Conservation (phyloP, 2,797 vertebrate genomes). For the Otolemur crassicaudatus region DNA sequence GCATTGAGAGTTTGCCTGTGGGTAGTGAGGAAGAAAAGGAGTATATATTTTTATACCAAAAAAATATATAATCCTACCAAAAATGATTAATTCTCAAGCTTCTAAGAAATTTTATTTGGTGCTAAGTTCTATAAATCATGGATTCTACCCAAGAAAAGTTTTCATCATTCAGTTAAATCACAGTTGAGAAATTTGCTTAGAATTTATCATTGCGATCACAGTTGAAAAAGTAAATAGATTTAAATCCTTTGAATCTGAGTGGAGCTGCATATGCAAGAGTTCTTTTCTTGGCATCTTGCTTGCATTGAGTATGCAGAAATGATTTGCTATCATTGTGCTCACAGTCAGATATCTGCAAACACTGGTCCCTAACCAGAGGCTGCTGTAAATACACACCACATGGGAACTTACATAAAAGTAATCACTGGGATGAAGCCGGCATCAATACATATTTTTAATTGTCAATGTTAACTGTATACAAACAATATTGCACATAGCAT, state of each 20-base stretch:
- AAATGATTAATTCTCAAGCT: slow-evolving; percentile 81
- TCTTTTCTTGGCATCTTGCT: slow-evolving; percentile 74
- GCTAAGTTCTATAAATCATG: slow-evolving; percentile 74
- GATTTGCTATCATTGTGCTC: slow-evolving; percentile 68
- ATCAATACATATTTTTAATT: slow-evolving; percentile 61
- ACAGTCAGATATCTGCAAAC: slow-evolving; percentile 69
- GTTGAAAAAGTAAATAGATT: slow-evolving; percentile 78
- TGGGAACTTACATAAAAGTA: slow-evolving; percentile 42
- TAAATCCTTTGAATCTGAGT: slow-evolving; percentile 69
- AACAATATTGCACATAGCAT: slow-evolving; percentile 48
- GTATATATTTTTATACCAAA: slow-evolving; percentile 65
- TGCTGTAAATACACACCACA: slow-evolving; percentile 54
- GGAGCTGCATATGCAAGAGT: slow-evolving; percentile 58
- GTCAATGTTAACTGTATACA: slow-evolving; percentile 47
- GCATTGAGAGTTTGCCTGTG: slow-evolving; percentile 16
- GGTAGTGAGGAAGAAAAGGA: slow-evolving; percentile 32
- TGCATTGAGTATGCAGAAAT: slow-evolving; percentile 61
- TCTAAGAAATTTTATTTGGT: slow-evolving; percentile 76
- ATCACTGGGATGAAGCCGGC: background rate
- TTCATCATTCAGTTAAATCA: slow-evolving; percentile 66
- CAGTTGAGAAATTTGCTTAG: slow-evolving; percentile 72
- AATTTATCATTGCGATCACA: slow-evolving; percentile 79
- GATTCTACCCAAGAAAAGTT: slow-evolving; percentile 74
- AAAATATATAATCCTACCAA: slow-evolving; percentile 68
- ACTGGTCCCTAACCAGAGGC: slow-evolving; percentile 40